Evolutionary conservation across 2,888 invertebrate species (phyloP).

Genomic region (Chouioia cunea): DNA sequence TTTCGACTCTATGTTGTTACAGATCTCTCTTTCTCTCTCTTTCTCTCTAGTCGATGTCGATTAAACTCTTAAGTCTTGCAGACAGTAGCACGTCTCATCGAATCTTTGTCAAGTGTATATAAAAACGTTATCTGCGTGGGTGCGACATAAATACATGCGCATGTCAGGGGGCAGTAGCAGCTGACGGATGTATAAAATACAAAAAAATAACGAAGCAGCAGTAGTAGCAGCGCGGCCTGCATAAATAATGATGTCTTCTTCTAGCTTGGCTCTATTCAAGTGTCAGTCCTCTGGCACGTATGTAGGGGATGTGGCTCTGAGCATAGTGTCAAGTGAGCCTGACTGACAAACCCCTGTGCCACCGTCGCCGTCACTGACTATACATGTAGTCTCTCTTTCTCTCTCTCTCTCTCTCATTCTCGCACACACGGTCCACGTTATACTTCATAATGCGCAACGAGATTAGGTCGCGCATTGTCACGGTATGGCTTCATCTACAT

Average conservation of each 20-base stretch:
- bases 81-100: background rate
- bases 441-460: constrained; percentile 63
- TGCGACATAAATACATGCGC: background rate
- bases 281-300: constrained; percentile 48
- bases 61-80: background rate
- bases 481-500: constrained; percentile 61
- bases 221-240: constrained; percentile 50
- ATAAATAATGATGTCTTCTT: constrained; percentile 62
- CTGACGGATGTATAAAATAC: background rate
- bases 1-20: no score
- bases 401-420: no score
- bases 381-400: no score
- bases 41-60: no score
- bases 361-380: no score
- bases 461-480: constrained; percentile 62
- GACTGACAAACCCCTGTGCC: constrained; percentile 56
- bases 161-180: background rate
- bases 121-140: constrained; percentile 13
- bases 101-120: background rate
- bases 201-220: constrained; percentile 12
- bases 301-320: background rate
- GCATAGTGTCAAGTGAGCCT: constrained; percentile 49
- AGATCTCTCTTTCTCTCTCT: no score
- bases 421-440: constrained; percentile 54
- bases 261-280: constrained; percentile 53